Percentiles rank a stretch among this genome's conserved stretches.
phyloP scores from a whole-genome alignment of 2,888 invertebrate genomes.

The Beris chalybata region DNA sequence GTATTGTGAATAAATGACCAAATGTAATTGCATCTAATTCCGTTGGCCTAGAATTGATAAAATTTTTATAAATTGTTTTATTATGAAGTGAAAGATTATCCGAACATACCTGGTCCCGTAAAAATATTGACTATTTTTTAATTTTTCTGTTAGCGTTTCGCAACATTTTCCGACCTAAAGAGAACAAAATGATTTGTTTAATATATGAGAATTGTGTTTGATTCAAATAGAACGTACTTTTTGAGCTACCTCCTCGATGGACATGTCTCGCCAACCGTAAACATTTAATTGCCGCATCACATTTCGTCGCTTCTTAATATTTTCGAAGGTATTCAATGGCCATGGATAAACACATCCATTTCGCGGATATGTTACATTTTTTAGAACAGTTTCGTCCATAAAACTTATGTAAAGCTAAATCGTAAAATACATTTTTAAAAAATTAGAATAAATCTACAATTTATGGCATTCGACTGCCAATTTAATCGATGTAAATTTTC shows the following conservation, averaged over 20 bases:
- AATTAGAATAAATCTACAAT: too few relatives aligned
- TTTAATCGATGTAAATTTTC: too few relatives aligned
- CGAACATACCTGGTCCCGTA: constrained; percentile 68
- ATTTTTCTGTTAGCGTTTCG: constrained; percentile 79
- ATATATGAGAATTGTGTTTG: too few relatives aligned
- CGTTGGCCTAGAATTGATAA: constrained; percentile 71
- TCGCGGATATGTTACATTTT: constrained; percentile 78
- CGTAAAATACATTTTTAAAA: constrained; percentile 2
- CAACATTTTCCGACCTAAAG: constrained; percentile 67
- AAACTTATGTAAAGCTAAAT: constrained; percentile 81
- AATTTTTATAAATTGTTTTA: constrained; percentile 5
- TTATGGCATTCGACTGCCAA: too few relatives aligned
- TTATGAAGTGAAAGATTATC: constrained; percentile 3
- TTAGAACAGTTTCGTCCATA: constrained; percentile 77
- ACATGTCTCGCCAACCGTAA: constrained; percentile 80
- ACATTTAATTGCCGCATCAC: constrained; percentile 74
- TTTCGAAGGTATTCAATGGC: constrained; percentile 84
- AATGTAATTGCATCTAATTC: constrained; percentile 96
- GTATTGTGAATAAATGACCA: constrained; percentile 93
- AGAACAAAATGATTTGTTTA: neutral
- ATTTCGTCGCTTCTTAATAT: constrained; percentile 71
- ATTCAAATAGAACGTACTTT: constrained; percentile 57
- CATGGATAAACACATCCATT: constrained; percentile 92
- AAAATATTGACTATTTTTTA: constrained; percentile 80
- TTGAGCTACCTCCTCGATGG: constrained; percentile 72